These are phyloP conservation scores for Hartigia nigra DNA, from an alignment of 2,888 invertebrate species.

Conservation along the genomic window DNA sequence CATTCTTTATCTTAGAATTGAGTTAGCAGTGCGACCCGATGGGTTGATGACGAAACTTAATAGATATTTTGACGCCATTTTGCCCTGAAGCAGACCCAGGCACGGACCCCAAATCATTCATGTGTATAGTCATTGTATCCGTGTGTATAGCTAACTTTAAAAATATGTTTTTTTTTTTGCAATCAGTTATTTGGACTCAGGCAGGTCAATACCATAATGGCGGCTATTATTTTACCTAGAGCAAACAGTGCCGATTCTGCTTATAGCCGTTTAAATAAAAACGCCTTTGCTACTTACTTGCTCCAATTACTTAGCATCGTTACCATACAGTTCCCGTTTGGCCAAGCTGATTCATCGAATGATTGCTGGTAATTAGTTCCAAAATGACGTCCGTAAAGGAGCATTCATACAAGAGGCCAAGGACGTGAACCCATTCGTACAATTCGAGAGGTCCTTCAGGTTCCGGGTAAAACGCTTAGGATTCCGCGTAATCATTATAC, in stretches of 20 bases:
- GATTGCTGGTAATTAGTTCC: slow-evolving; percentile 16
- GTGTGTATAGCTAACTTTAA: background rate
- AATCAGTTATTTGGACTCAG: background rate
- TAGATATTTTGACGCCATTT: background rate
- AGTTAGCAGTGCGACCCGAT: background rate
- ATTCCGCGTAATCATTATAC: background rate
- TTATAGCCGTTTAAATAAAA: background rate
- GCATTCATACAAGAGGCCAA: slow-evolving; percentile 7
- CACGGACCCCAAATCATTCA: background rate
- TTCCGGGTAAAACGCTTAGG: slow-evolving; percentile 13
- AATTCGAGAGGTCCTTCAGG: slow-evolving; percentile 11
- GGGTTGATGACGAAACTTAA: background rate
- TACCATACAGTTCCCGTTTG: background rate
- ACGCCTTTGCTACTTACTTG: background rate
- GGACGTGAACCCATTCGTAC: slow-evolving; percentile 11
- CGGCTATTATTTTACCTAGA: background rate
- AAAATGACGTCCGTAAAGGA: slow-evolving; percentile 11
- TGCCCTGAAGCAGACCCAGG: background rate
- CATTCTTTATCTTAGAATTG: background rate
- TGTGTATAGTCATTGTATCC: background rate
- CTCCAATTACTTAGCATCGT: background rate
- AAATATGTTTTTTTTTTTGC: slow-evolving; percentile 1
- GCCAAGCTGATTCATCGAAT: slow-evolving; percentile 15
- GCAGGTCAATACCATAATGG: background rate
- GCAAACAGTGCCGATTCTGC: background rate